Conservation (phyloP, 2,888 invertebrate species). For the Acrobasis suavella region DNA sequence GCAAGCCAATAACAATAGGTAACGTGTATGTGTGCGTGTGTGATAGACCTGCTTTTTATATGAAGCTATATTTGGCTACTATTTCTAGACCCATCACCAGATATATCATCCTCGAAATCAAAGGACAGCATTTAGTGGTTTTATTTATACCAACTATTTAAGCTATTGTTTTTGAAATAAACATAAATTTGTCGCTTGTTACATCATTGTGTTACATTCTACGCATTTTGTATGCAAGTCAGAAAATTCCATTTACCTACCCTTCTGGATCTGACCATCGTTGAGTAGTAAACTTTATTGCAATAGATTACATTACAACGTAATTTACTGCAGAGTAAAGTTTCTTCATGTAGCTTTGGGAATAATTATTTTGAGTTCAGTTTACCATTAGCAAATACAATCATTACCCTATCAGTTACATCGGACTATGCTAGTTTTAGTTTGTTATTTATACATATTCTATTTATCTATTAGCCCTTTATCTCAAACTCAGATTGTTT, state of each 20-base stretch:
- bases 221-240: neutral
- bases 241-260: neutral
- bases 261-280: neutral
- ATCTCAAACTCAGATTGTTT: too few species aligned
- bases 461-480: too few species aligned
- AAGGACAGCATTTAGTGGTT: too few species aligned
- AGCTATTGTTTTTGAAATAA: neutral
- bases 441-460: too few species aligned
- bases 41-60: slow-evolving; percentile 43
- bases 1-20: slow-evolving; percentile 60
- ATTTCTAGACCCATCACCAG: neutral
- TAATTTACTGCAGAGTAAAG: neutral
- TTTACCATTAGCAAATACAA: too few species aligned
- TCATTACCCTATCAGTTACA: too few species aligned
- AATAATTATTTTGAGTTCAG: neutral
- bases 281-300: slow-evolving; percentile 1
- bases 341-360: neutral
- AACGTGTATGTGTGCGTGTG: slow-evolving; percentile 39
- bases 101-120: too few species aligned
- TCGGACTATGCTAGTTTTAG: too few species aligned
- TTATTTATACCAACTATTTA: neutral
- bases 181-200: neutral
- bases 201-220: neutral
- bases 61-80: slow-evolving; percentile 36
- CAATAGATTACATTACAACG: neutral